Evolutionary conservation across 1,140 invertebrate species (phyloP).

Genomic region (Acyrthosiphon pisum): DNA sequence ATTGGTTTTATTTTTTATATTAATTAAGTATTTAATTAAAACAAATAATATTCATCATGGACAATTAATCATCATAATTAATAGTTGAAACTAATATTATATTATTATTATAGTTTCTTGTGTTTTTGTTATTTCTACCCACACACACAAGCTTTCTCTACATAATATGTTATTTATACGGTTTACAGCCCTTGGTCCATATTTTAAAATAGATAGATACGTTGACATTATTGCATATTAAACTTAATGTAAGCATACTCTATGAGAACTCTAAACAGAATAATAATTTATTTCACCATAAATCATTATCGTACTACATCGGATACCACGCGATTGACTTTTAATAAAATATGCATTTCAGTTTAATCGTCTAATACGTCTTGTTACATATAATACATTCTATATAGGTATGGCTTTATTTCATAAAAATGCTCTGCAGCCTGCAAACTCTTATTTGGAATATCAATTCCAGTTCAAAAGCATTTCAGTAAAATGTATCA

Average conservation of each 20-base stretch:
- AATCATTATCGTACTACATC: constrained; percentile 6
- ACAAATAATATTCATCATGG: background rate
- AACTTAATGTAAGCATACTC: background rate
- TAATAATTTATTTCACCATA: background rate
- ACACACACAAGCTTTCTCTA: background rate
- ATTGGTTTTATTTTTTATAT: background rate
- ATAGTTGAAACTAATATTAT: background rate
- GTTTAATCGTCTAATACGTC: background rate
- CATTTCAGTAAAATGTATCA: background rate
- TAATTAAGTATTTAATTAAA: background rate
- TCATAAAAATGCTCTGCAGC: background rate
- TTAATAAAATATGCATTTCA: constrained; percentile 6
- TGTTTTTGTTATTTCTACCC: background rate
- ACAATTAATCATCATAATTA: background rate
- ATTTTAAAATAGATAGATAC: background rate
- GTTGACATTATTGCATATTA: background rate
- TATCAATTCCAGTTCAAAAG: background rate
- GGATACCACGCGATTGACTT: background rate
- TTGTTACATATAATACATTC: background rate
- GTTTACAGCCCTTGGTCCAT: background rate
- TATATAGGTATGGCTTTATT: background rate
- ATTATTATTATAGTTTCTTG: background rate
- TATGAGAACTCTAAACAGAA: background rate
- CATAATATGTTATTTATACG: background rate
- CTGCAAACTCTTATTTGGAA: background rate